Base-by-base conservation (phyloP, 2,113 vertebrate genomes). In the Mystacornis crossleyi region DNA sequence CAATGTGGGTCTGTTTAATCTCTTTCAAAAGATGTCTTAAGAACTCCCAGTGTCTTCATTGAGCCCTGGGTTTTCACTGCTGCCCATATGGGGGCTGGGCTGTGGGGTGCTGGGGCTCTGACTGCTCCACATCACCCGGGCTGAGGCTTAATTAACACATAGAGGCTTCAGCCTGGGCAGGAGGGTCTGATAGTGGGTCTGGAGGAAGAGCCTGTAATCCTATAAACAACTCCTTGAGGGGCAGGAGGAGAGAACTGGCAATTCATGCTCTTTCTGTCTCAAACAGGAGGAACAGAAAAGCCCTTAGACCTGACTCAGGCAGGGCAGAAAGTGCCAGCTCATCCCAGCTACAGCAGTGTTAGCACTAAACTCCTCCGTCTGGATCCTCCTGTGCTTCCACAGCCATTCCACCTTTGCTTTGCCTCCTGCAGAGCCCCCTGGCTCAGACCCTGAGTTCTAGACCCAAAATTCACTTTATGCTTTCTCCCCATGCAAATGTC, bases 21-120 rank as follows among this genome's bases (percentile, higher is more conserved):
- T 91, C 95, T 95, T 97, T 96, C 93, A 94, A 95, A 97, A 95
- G 94, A 93, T 92, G 89, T 97, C 89, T 97, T 92, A 96, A 93
- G 95, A 69, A n/a, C 89, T 97, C 91, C 81, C 94, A 81, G 96
- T 55, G 94, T 97, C 97, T 97, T 97, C 96, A 97, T 97, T 96
- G 96, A 96, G 89, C 2, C 2, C 50, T 28, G 81, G 92, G 87
- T 88, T 96, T 94, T 96, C 93, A 40, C 34, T 3, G 14, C 65
- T 57, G 97, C 90, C 83, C 3, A 0, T 4, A 1, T 24, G 77
- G 96, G 90, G 92, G 95, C 74, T 85, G 90, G 88, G 87, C 51
- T 45, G 47, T 6, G 45, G 61, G 7, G 1, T 20, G 65, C 62
- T 31, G 71, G 58, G 86, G 89, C 70, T 94, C 64, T 31, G 38